These are phyloP conservation scores for Hycleus phaleratus DNA, from an alignment of 1,140 invertebrate species.

Conservation along the genomic window DNA sequence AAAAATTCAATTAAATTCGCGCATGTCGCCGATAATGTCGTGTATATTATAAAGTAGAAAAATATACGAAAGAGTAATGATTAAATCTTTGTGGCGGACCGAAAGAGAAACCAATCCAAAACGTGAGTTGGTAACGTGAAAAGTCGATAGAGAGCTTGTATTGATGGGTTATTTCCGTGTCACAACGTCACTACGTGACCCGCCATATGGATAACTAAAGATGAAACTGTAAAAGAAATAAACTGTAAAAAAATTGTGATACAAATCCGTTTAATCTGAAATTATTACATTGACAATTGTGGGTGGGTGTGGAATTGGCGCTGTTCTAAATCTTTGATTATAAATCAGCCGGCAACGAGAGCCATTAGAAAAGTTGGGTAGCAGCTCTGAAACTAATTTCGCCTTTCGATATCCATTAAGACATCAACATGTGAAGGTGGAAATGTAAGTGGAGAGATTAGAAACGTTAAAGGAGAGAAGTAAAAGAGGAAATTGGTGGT, in stretches of 20 bases:
- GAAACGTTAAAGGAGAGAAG: neutral
- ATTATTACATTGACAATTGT: no score
- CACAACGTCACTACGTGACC: slow-evolving; percentile 19
- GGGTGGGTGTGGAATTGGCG: no score
- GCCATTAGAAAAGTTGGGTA: slow-evolving; percentile 7
- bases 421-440: slow-evolving; percentile 5
- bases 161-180: slow-evolving; percentile 28
- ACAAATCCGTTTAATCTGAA: no score
- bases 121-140: slow-evolving; percentile 26
- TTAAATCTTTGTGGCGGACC: slow-evolving; percentile 23
- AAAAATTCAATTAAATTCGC: neutral
- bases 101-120: slow-evolving; percentile 24
- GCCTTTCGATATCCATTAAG: slow-evolving; percentile 13
- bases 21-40: neutral
- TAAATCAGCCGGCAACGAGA: neutral
- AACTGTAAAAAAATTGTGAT: no score
- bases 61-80: slow-evolving; percentile 19
- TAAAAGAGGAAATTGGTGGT: no score
- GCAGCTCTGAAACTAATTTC: slow-evolving; percentile 5
- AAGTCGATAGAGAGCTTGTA: slow-evolving; percentile 24
- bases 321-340: no score
- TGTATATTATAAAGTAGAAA: slow-evolving; percentile 3
- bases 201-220: slow-evolving; percentile 14
- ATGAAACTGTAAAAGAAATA: no score
- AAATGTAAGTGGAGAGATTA: neutral